Percentiles rank a stretch among this genome's conserved stretches.
Evolutionary conservation across 2,113 vertebrate species (phyloP).

Genomic region (Callorhinus ursinus): DNA sequence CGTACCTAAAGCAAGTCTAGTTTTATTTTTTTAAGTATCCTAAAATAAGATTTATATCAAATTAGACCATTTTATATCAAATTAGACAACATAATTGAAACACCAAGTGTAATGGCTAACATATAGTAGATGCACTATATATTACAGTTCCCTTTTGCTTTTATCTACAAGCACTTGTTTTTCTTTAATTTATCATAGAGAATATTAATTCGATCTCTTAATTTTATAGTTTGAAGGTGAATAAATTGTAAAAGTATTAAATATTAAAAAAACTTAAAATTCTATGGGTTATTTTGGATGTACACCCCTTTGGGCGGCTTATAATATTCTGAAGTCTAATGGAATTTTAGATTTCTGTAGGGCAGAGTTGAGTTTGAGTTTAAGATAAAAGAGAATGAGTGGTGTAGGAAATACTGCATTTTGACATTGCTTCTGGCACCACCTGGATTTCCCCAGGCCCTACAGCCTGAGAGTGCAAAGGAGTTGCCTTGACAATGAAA

Average conservation of each 20-base stretch:
- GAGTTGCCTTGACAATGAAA: background rate
- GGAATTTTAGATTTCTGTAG: background rate
- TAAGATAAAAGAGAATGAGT: background rate
- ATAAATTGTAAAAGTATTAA: background rate
- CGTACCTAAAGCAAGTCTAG: background rate
- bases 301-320: background rate
- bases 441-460: background rate
- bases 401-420: background rate
- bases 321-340: background rate
- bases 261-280: background rate
- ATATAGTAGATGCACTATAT: background rate
- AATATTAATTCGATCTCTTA: background rate
- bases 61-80: conserved; percentile 20
- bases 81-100: conserved; percentile 9
- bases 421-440: background rate
- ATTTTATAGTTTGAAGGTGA: background rate
- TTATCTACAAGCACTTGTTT: background rate
- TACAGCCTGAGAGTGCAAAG: background rate
- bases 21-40: conserved; percentile 24
- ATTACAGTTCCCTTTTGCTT: background rate
- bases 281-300: background rate
- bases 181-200: background rate
- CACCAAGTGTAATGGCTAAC: background rate
- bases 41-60: conserved; percentile 38
- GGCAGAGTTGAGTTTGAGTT: background rate